Base-by-base conservation (phyloP, 64 coral and sea anemone genomes). In the Montipora foliosa region DNA sequence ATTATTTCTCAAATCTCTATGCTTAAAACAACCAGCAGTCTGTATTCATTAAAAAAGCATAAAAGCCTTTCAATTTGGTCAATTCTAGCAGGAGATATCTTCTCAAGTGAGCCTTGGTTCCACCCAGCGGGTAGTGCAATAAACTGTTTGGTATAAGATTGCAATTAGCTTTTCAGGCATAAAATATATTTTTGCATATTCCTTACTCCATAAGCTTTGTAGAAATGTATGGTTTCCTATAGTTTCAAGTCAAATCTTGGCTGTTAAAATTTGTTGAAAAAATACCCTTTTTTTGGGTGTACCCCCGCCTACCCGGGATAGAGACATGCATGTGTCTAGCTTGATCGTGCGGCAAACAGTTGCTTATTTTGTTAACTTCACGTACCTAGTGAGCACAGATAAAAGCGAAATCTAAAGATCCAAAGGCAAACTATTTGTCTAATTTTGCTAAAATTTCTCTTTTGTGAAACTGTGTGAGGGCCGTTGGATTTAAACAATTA, bases 121-220 rank as follows among this genome's bases (percentile, higher is more conserved):
- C 22, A 88, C 85, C 85, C 85, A 88, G 85, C 85, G 75, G 47
- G 85, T 88, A 17, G 85, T 53, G 73, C 47, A 51, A 88, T 87
- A 72, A 87, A 87, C 14, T 72, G 64, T 19, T 0, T 24, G 24
- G 24, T 24, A 24, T 24, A 24, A 24, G 24, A 24, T 24, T 74
- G 75, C 21, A 88, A 50, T 88, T 49, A 13, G 47, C 73, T 55
- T 75, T 52, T 75, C 47, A 25, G 19, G 69, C 16, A 46, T 81
- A 3, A 81, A 81, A 81, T 37, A 81, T 81, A 60, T 81, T 81
- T 79, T 81, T 81, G 62, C 79, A 61, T 37, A 44, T 25, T 81
- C 53, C 22, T 61, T 37, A 19, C 8, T 8, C 61, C 79, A 81
- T 81, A 81, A 81, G 79, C 79, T 81, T 81, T 81, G 51, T 37